These are phyloP conservation scores for Suillia variegata DNA, from an alignment of 2,888 invertebrate species.

Conservation along the genomic window DNA sequence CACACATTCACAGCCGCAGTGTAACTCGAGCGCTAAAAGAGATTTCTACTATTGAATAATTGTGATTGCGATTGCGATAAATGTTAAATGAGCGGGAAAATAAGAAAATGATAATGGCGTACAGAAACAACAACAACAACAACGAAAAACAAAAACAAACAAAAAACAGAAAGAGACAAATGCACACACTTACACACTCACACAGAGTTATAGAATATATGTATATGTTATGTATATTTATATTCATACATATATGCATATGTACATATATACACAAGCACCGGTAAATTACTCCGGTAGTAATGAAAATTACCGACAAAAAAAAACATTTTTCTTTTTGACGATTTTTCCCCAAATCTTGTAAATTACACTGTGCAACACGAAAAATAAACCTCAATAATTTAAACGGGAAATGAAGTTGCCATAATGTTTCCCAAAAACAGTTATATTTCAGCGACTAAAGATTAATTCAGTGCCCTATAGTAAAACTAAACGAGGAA, in stretches of 20 bases:
- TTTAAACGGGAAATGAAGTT: too few species aligned
- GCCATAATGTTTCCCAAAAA: too few species aligned
- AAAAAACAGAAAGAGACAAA: slow-evolving; percentile 4
- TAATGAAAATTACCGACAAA: neutral
- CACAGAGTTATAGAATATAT: neutral
- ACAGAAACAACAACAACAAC: too few species aligned
- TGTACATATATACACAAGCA: neutral
- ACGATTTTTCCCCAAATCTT: too few species aligned
- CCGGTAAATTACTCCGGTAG: slow-evolving; percentile 5
- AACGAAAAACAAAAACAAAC: slow-evolving; percentile 8
- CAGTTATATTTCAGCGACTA: too few species aligned
- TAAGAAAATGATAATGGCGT: slow-evolving; percentile 41
- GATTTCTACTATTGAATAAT: slow-evolving; percentile 53
- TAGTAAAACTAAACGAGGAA: too few species aligned
- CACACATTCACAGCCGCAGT: slow-evolving; percentile 6
- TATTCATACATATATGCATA: too few species aligned
- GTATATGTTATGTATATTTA: too few species aligned
- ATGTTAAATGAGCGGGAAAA: slow-evolving; percentile 57
- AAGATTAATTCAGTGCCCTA: too few species aligned
- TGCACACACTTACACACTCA: slow-evolving; percentile 1
- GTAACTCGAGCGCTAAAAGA: slow-evolving; percentile 22
- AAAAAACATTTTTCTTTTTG: too few species aligned
- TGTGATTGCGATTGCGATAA: slow-evolving; percentile 49
- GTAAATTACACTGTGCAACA: too few species aligned
- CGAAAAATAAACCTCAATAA: too few species aligned